Evolutionary conservation across 2,113 vertebrate genomes (phyloP).

Genomic region (Gallinago undulata): DNA sequence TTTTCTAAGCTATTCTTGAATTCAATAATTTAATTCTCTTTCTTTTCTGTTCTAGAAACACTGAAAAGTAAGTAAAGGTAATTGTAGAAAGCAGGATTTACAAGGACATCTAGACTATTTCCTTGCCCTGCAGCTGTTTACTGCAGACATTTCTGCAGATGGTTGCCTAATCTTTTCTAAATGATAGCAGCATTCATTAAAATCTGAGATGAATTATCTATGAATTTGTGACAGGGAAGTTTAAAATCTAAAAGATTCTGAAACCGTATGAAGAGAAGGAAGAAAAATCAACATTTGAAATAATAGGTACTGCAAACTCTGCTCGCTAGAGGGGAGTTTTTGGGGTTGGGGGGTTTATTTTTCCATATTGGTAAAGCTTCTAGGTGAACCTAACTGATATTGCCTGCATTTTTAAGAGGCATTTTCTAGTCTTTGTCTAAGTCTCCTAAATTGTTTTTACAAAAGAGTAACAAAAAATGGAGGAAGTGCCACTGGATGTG

Average conservation of each 20-base stretch:
- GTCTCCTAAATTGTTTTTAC: background rate
- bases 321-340: background rate
- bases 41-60: background rate
- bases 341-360: accelerated
- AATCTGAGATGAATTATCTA: constrained; percentile 6
- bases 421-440: background rate
- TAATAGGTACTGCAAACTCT: background rate
- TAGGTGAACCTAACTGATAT: background rate
- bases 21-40: background rate
- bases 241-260: background rate
- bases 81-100: background rate
- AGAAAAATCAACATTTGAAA: background rate
- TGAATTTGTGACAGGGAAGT: background rate
- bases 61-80: background rate
- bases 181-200: constrained; percentile 13
- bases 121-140: constrained; percentile 2
- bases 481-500: background rate
- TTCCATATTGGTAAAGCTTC: background rate
- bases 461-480: background rate
- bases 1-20: background rate
- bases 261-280: background rate
- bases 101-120: constrained; percentile 1
- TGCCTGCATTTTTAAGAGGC: background rate
- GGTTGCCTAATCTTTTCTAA: constrained; percentile 22
- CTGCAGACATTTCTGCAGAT: background rate